Evolutionary conservation across 2,797 vertebrate species (phyloP), one percentile per base, ranked within the genome.

Genomic region (Sebastes glaucus): DNA sequence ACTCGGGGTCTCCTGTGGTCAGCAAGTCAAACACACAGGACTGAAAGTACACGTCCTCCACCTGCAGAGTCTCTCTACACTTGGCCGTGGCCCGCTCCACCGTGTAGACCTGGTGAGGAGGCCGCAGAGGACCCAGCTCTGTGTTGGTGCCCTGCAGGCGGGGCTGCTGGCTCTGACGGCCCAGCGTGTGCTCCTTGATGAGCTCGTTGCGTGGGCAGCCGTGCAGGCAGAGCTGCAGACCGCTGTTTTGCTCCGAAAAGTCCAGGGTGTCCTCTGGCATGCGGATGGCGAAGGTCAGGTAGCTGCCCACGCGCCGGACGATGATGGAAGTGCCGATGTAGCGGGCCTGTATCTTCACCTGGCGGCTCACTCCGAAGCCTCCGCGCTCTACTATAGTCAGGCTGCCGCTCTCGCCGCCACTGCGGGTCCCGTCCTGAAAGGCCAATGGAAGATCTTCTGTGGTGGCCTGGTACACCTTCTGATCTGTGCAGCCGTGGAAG

Each of bases 11-110:
- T 53, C 96, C 96, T 0, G 96, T 97, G 33, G 96, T 97, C 76
- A 97, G 95, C 68, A 97, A 93, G 88, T 97, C 96, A 81, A 97
- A 97, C 76, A 97, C 96, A 2, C 96, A 97, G 23, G 96, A 97
- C 88, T 97, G 96, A 79, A 97, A 97, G 93, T 97, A 97, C 66
- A 96, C 93, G 6, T 97, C 96, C 89, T 97, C 96, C 77, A 96
- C 96, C 84, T 96, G 95, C 89, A 97, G 94, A 38, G 93, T 96
- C 88, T 96, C 95, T 73, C 95, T 88, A 83, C 96, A 97, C 80
- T 94, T 95, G 60, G 96, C 95, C 0, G 95, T 96, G 59, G 96
- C 96, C 0, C 89, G 91, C 82, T 96, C 96, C 84, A 96, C 94
- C 2, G 95, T 95, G 92, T 96, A 96, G 80, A 91, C 75, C 84